Conservation (phyloP, 2,113 vertebrate species). For the Aphelocoma coerulescens region DNA sequence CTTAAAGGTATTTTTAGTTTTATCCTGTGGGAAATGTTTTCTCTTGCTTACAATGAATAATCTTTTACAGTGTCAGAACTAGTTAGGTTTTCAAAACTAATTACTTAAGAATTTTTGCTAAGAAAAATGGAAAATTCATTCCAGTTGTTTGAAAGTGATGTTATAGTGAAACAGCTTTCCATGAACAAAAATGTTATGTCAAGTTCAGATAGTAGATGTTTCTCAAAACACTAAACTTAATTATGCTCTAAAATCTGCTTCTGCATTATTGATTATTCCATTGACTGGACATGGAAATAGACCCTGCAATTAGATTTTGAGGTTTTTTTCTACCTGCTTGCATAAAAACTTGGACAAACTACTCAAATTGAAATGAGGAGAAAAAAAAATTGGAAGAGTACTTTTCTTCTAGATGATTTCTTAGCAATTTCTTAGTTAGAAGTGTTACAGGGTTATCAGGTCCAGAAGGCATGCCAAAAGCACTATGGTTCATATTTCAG, state of each 20-base stretch:
- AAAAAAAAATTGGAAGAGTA: background rate
- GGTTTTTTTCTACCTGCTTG: background rate
- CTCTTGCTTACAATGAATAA: background rate
- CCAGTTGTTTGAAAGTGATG: background rate
- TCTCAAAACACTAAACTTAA: background rate
- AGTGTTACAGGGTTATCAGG: background rate
- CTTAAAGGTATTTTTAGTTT: background rate
- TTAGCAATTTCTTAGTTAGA: background rate
- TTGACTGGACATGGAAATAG: background rate
- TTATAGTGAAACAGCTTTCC: background rate
- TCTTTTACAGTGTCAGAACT: background rate
- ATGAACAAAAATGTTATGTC: background rate
- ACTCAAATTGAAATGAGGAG: background rate
- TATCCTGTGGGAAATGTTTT: background rate
- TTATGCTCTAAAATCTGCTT: background rate
- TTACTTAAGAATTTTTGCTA: background rate
- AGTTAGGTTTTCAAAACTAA: background rate
- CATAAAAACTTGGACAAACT: background rate
- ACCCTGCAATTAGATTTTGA: background rate
- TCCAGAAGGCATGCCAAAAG: background rate
- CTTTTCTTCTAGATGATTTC: background rate
- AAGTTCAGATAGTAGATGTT: background rate
- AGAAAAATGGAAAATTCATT: background rate
- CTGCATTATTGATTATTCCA: background rate
- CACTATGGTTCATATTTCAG: background rate